Evolutionary conservation across 2,888 invertebrate species (phyloP).

Genomic region (Synergus gifuensis): DNA sequence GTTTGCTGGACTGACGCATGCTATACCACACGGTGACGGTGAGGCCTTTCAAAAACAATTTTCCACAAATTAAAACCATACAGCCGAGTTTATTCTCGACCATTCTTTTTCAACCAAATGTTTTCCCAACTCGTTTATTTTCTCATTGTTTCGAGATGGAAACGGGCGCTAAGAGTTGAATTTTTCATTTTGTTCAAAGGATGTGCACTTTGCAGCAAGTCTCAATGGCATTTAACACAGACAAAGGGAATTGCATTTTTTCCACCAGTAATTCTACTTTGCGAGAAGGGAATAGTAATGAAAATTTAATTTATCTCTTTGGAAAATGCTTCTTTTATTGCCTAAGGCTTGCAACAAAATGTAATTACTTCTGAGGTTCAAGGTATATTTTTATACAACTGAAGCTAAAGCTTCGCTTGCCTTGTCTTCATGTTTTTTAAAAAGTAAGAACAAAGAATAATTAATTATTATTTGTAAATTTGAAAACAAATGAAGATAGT

Average conservation of each 20-base stretch:
- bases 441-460: not conserved
- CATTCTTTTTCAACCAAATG: not conserved
- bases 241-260: constrained; percentile 13
- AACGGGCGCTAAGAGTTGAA: not conserved
- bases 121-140: constrained; percentile 19
- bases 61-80: constrained; percentile 12
- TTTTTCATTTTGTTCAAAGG: not conserved
- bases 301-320: not conserved
- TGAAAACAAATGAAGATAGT: not conserved
- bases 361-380: not conserved
- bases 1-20: constrained; percentile 70
- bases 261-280: not conserved
- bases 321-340: not conserved
- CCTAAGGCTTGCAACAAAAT: not conserved
- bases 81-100: not conserved
- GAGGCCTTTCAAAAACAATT: constrained; percentile 75
- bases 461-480: not conserved
- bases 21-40: constrained; percentile 73
- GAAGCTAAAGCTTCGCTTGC: not conserved
- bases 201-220: not conserved
- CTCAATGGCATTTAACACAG: constrained; percentile 17
- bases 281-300: not conserved
- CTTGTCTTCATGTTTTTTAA: not conserved
- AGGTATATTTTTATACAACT: not conserved
- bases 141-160: constrained; percentile 4